phyloP scores from a whole-genome alignment of 2,113 vertebrate genomes.

The Struthio camelus region DNA sequence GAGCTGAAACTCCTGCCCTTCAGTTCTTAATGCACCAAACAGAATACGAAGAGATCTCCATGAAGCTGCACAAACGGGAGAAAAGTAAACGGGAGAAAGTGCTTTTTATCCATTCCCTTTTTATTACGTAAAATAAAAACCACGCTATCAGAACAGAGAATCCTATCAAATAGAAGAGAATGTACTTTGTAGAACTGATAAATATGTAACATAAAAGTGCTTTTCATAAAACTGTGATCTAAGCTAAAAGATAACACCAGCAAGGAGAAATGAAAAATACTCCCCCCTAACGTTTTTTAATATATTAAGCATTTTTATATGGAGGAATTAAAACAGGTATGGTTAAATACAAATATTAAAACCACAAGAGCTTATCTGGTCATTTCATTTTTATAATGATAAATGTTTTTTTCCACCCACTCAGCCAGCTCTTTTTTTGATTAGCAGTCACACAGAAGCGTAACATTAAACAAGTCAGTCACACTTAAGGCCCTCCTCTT shows the following conservation, averaged over 20 bases:
- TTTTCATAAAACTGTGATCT: not conserved
- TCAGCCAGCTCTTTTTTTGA: not conserved
- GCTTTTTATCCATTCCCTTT: constrained; percentile 15
- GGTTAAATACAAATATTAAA: not conserved
- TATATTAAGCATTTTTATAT: not conserved
- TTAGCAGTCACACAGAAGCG: not conserved
- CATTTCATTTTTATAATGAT: not conserved
- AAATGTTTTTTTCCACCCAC: not conserved
- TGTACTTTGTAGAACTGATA: not conserved
- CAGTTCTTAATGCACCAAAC: not conserved
- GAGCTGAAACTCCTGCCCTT: constrained; percentile 7
- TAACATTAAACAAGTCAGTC: not conserved
- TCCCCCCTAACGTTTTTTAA: not conserved
- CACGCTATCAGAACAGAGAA: not conserved
- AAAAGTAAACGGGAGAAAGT: constrained; percentile 21
- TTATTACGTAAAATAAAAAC: constrained; percentile 9
- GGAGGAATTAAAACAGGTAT: not conserved
- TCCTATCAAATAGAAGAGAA: not conserved
- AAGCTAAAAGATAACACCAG: not conserved
- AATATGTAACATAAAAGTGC: not conserved
- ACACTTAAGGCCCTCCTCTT: not conserved
- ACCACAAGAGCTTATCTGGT: not conserved
- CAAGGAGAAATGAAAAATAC: not conserved
- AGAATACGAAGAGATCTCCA: constrained; percentile 11
- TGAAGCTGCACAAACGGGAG: not conserved